Conservation (phyloP, 2,888 invertebrate species). For the Epinotia demarniana region DNA sequence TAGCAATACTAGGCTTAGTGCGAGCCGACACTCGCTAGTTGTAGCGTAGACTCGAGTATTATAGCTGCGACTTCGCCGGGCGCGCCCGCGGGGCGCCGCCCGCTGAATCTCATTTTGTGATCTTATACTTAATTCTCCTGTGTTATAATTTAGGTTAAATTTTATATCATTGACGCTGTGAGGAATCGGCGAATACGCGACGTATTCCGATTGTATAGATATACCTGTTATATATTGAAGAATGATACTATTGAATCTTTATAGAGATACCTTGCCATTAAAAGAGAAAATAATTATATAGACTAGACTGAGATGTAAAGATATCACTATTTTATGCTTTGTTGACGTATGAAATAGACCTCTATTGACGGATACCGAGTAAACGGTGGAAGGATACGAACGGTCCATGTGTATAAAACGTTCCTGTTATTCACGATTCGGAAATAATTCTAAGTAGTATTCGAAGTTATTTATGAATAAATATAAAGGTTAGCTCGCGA, state of each 20-base stretch:
- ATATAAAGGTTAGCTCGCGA: slow-evolving; percentile 69
- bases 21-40: slow-evolving; percentile 77
- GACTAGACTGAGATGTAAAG: slow-evolving; percentile 84
- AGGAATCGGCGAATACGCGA: slow-evolving; percentile 78
- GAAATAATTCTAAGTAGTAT: slow-evolving; percentile 67
- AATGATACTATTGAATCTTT: slow-evolving; percentile 83
- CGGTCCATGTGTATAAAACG: slow-evolving; percentile 69
- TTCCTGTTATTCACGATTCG: slow-evolving; percentile 72
- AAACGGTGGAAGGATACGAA: slow-evolving; percentile 65
- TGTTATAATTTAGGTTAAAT: slow-evolving; percentile 85
- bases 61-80: slow-evolving; percentile 83
- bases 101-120: slow-evolving; percentile 85
- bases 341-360: slow-evolving; percentile 81
- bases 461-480: slow-evolving; percentile 74
- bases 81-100: slow-evolving; percentile 73
- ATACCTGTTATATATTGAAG: slow-evolving; percentile 82
- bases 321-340: slow-evolving; percentile 85
- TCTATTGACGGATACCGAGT: slow-evolving; percentile 73
- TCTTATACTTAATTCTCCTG: slow-evolving; percentile 85
- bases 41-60: slow-evolving; percentile 81
- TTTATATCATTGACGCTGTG: slow-evolving; percentile 85
- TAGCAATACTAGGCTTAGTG: slow-evolving; percentile 84
- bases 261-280: slow-evolving; percentile 84
- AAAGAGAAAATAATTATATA: slow-evolving; percentile 81
- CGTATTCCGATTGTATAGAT: slow-evolving; percentile 80